A percentile compares a stretch with the other conserved stretches of the same genome.
These are phyloP conservation scores for Prenolepis imparis DNA, from an alignment of 2,888 invertebrate genomes.

Conservation along the genomic window DNA sequence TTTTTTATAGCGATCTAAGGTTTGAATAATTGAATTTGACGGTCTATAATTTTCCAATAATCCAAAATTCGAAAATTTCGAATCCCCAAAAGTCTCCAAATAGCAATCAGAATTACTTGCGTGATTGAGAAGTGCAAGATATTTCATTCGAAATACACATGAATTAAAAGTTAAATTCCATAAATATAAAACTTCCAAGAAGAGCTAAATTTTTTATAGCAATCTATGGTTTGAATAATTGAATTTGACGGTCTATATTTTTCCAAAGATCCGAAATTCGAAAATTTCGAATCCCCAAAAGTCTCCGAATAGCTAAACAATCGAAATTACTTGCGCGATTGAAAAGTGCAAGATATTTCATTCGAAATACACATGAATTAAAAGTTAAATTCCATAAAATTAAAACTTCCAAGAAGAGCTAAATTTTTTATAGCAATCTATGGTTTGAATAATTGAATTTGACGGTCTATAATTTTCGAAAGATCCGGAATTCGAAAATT, in stretches of 20 bases:
- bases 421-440: neutral
- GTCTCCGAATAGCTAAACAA: neutral
- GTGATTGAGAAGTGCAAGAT: neutral
- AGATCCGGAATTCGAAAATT: neutral
- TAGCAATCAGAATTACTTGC: neutral
- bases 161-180: neutral
- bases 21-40: neutral
- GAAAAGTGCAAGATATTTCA: neutral
- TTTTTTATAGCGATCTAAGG: neutral
- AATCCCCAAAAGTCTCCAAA: neutral
- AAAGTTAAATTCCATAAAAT: neutral
- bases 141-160: neutral
- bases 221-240: neutral
- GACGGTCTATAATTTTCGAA: neutral
- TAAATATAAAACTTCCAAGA: neutral
- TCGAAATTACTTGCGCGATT: neutral
- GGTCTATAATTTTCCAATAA: neutral
- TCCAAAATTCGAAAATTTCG: neutral
- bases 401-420: neutral
- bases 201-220: neutral
- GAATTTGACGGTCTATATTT: neutral
- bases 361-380: neutral
- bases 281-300: neutral
- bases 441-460: neutral
- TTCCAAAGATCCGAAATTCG: neutral